Evolutionary conservation across 1,140 invertebrate species (phyloP), one percentile per base, ranked within the genome.

Genomic region (Euura saliciscinereae): DNA sequence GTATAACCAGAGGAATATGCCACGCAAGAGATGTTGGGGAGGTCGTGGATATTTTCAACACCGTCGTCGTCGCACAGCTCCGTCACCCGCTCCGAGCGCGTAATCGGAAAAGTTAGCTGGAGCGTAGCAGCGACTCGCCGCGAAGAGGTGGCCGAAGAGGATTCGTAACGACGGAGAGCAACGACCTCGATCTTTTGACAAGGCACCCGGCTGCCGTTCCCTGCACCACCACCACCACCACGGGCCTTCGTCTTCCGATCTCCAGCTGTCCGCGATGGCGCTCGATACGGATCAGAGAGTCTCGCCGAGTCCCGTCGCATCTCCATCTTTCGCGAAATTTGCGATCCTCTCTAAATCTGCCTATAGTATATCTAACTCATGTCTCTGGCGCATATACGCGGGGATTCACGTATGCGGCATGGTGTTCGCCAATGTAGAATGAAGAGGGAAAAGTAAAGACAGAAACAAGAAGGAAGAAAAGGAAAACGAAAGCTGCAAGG

Each of bases 1-100:
- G 28, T 28, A 28, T 28, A 28, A 28, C 28, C 28, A 28, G 28
- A 28, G 28, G 28, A 28, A 28, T 28, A 28, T 28, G 28, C 28
- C 28, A 28, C 28, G 28, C 28, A 28, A 3, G 51, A 59, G 51
- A 59, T 59, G 51, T 59, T 59, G 51, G 51, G 51, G 51, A 59
- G 51, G 51, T 59, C 51, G 51, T 59, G 51, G 51, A 59, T 59
- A 59, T 59, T 59, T 59, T 59, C 28, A 59, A 59, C 13, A 59
- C 3, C 6, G 8, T 59, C 3, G 8, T 59, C 3, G 28, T 28
- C 28, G 28, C 28, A 28, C 28, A 28, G 28, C 28, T 28, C 28
- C 28, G 28, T 28, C 28, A 28, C 28, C 28, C 28, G 28, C 28
- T 28, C 28, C 28, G 28, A n/a, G 8, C 51, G 51, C 51, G 51